These are phyloP conservation scores for Dasyurus viverrinus DNA, from an alignment of 2,113 vertebrate genomes.

Conservation along the genomic window DNA sequence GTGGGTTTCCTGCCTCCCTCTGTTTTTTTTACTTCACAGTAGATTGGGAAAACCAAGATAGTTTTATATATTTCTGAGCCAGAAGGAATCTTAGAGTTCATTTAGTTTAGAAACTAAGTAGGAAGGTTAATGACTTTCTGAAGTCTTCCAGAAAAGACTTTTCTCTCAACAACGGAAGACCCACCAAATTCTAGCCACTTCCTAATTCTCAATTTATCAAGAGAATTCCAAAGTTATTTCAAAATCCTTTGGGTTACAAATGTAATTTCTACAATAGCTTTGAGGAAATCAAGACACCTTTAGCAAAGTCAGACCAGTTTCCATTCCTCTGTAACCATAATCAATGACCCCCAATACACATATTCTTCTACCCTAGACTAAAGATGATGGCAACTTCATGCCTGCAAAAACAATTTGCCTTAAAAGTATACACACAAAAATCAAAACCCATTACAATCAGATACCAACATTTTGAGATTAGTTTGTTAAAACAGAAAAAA, in stretches of 20 bases:
- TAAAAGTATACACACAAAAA: not conserved
- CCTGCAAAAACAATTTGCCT: not conserved
- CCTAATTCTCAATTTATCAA: not conserved
- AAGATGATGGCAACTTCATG: not conserved
- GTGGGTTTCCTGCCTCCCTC: conserved; percentile 62
- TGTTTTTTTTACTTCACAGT: conserved; percentile 37
- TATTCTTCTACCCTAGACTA: not conserved
- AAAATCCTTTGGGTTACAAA: not conserved
- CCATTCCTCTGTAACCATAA: conserved; percentile 62
- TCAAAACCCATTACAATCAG: not conserved
- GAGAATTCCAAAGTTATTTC: not conserved
- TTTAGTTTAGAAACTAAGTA: conserved; percentile 29
- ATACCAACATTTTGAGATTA: conserved; percentile 30
- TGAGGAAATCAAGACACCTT: conserved; percentile 32
- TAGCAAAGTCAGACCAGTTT: conserved; percentile 28
- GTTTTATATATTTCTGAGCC: conserved; percentile 36
- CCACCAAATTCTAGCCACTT: conserved; percentile 21
- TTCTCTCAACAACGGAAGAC: conserved; percentile 25
- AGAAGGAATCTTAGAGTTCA: conserved; percentile 26
- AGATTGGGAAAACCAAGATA: conserved; percentile 7
- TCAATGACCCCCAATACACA: conserved; percentile 28
- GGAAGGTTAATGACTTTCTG: conserved; percentile 5
- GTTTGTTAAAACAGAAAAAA: conserved; percentile 42
- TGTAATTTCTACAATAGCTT: conserved; percentile 22
- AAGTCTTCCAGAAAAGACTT: not conserved